Base-by-base conservation (phyloP, 2,797 vertebrate species). In the Molothrus ater region DNA sequence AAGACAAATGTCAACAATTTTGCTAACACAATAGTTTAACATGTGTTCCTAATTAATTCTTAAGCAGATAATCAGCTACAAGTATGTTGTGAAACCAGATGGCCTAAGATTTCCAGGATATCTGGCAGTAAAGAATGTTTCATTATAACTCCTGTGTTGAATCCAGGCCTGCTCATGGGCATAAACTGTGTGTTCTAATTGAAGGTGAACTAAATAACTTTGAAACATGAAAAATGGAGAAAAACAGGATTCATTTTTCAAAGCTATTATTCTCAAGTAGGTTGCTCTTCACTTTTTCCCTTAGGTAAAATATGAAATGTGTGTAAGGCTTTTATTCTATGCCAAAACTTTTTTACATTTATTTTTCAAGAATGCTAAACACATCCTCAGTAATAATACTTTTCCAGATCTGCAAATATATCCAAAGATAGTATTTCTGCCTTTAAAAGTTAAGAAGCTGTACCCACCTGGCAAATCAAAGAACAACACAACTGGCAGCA, bases 31-130 rank as follows among this genome's bases (percentile, higher is more conserved):
- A 87, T 81, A 59, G 61, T 90, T 93, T 92, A 95, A 42, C 60
- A 64, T 93, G 53, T 89, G 40, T 89, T 95, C 34, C 48, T 94
- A 89, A 92, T 91, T 94, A 74, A 90, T 96, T 94, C 59, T 71
- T 91, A 80, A 92, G 51, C 40, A 95, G 51, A 70, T 88, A 86
- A 95, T 78, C 86, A 93, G 42, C 47, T 73, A 53, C 18, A 90
- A 91, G 34, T 86, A 38, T 40, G 29, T 70, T 64, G 14, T 87
- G 65, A 94, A 97, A 92, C 31, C 69, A 95, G 73, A 91, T 80
- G 72, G 64, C 45, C 56, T 82, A 92, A 91, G 54, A 96, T 86
- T 95, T 90, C 31, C 45, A 80, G 78, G 42, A 70, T 80, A 92
- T 90, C 28, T 71, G 81, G 40, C 68, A 93, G 20, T 50, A 42